Evolutionary conservation across 2,888 invertebrate genomes (phyloP).

Genomic region (Uropetala carovei): DNA sequence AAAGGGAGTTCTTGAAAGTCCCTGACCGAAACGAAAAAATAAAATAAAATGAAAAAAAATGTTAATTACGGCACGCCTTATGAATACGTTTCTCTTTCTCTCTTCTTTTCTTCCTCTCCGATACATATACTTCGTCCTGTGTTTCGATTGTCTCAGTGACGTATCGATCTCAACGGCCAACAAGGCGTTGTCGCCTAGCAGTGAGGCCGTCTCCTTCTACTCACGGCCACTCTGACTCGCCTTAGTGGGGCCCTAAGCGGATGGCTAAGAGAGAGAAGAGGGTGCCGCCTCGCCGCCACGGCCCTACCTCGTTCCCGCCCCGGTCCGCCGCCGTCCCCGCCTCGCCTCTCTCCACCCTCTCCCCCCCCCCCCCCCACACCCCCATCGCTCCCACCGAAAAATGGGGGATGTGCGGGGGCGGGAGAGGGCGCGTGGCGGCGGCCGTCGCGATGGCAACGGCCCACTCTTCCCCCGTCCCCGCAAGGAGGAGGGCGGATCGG

Average conservation of each 20-base stretch:
- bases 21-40: background rate
- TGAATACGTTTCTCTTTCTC: slow-evolving; percentile 7
- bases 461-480: slow-evolving; percentile 35
- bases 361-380: background rate
- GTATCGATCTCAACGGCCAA: slow-evolving; percentile 60
- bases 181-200: slow-evolving; percentile 59
- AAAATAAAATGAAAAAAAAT: background rate
- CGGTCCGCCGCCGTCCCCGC: background rate
- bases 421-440: slow-evolving; percentile 16
- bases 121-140: background rate
- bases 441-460: slow-evolving; percentile 59
- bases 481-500: slow-evolving; percentile 40
- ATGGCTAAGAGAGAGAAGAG: background rate
- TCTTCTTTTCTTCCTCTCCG: background rate
- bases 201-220: slow-evolving; percentile 58
- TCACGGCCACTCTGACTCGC: slow-evolving; percentile 54
- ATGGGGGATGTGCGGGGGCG: slow-evolving; percentile 15
- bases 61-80: background rate
- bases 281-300: background rate
- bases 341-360: background rate
- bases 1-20: no score
- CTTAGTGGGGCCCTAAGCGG: slow-evolving; percentile 1
- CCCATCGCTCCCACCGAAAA: background rate
- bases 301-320: background rate
- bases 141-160: slow-evolving; percentile 53